Conservation (phyloP, 2,797 vertebrate species). For the Avahi laniger region DNA sequence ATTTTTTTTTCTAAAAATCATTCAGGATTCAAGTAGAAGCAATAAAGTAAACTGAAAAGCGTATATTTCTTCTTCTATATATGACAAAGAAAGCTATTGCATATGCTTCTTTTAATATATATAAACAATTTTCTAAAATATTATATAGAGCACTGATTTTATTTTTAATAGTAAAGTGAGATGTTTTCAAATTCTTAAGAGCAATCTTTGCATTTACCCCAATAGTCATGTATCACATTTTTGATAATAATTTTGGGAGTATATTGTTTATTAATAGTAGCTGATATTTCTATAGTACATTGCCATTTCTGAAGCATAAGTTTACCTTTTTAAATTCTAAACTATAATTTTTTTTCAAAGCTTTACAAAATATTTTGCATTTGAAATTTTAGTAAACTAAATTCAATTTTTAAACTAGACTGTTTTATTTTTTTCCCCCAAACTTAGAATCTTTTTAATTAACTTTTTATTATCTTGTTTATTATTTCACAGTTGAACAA, state of each 20-base stretch:
- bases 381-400: background rate
- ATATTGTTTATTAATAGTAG: background rate
- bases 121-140: constrained; percentile 20
- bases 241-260: background rate
- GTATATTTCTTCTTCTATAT: background rate
- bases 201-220: background rate
- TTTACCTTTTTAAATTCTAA: background rate
- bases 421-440: background rate
- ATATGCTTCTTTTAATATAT: background rate
- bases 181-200: background rate
- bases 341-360: background rate
- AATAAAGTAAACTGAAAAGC: background rate
- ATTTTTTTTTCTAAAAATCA: background rate
- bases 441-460: background rate
- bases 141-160: background rate
- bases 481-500: background rate
- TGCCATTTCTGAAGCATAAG: background rate
- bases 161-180: background rate
- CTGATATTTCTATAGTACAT: background rate
- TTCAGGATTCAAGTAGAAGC: background rate
- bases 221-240: background rate
- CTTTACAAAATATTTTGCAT: background rate
- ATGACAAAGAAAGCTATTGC: background rate
- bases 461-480: background rate
- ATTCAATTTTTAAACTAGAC: background rate